A percentile compares a stretch with the other conserved stretches of the same genome.
Evolutionary conservation across 2,797 vertebrate species (phyloP).

Genomic region (Gymnopithys bicolor): DNA sequence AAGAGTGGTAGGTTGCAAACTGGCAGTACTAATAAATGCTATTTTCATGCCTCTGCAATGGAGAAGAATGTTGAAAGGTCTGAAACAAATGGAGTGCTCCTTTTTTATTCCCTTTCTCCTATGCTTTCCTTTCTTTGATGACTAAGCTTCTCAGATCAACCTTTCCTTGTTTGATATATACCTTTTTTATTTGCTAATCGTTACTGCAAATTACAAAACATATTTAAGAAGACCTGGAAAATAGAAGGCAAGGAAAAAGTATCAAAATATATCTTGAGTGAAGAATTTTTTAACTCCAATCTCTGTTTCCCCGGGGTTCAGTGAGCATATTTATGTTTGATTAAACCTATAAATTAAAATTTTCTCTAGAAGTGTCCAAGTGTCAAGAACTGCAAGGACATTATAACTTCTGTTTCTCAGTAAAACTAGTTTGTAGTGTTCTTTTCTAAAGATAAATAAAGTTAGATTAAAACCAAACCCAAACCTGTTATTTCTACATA

Average conservation of each 20-base stretch:
- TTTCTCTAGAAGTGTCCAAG: neutral
- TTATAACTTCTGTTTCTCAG: neutral
- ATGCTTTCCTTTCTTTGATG: neutral
- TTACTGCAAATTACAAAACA: neutral
- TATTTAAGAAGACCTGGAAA: neutral
- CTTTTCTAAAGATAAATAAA: neutral
- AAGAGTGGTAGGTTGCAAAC: neutral
- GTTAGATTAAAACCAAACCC: neutral
- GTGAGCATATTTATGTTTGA: neutral
- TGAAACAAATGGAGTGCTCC: neutral
- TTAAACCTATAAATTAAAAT: neutral
- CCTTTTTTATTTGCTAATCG: neutral
- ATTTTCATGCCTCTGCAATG: neutral
- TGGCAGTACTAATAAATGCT: neutral
- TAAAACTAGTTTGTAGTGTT: neutral
- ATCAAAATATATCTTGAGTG: neutral
- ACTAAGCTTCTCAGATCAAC: neutral
- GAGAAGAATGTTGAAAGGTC: neutral
- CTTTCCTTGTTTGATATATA: neutral
- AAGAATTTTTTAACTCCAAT: neutral
- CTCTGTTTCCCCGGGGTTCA: neutral
- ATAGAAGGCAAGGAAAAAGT: neutral
- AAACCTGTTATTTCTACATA: neutral
- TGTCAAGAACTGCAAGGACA: neutral
- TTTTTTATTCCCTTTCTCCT: neutral